Base-by-base conservation (phyloP, 2,888 invertebrate species). In the Dicranocentrus wangi region DNA sequence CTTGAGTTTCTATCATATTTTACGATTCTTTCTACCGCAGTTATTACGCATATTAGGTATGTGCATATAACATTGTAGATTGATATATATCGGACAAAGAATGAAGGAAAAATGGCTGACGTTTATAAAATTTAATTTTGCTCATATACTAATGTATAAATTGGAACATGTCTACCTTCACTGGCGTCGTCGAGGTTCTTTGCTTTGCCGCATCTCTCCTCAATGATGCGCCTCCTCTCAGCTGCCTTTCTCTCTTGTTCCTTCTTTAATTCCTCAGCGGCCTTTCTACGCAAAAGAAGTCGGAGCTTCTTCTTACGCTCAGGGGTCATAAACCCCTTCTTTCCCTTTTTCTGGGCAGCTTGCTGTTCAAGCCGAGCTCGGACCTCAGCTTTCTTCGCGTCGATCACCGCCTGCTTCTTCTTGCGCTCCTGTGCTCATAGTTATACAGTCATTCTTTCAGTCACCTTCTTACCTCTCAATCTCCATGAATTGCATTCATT, bases 281-380 rank as follows among this genome's bases (percentile, higher is more conserved):
- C 99, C 93, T 99, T 99, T 92, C 98, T 97, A 94, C 99, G 98
- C 91, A 99, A 93, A 92, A 99, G 92, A 92, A 98, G 93, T 98
- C 98, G 94, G 89, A 99, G 96, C 91, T 98, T 98, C 95, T 98
- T 99, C 95, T 99, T 99, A 91, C 99, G 97, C 91, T 99, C 69
- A 43, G 86, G 86, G 89, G 99, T 98, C 96, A 98, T 98, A 94
- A 99, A 98, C 93, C 99, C 99, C 92, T 98, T 99, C 94, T 99
- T 99, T 90, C 96, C 97, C 92, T 97, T 98, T 92, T 98, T 98
- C 90, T 96, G 96, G 90, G 96, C 96, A 90, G 97, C 96, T 91
- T 97, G 97, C 90, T 98, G 98, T 91, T 99, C 98, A 92, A 98
- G 95, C 90, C 98, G 96, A 92, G 96, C 96, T 91, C 98, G 94